phyloP scores from a whole-genome alignment of 2,797 vertebrate species.

The Megaceryle alcyon region DNA sequence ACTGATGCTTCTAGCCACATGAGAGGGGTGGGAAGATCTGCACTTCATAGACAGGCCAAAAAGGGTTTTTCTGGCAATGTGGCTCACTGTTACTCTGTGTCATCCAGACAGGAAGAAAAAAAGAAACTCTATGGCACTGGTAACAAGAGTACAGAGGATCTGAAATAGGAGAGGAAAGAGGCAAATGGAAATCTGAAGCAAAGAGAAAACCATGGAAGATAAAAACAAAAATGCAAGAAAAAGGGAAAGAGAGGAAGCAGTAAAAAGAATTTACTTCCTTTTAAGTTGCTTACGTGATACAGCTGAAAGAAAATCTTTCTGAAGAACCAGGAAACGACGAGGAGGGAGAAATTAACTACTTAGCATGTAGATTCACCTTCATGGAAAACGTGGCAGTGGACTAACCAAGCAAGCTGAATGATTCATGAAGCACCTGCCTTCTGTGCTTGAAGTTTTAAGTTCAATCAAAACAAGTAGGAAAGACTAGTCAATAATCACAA shows the following conservation, averaged over 20 bases:
- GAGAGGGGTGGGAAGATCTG: not conserved
- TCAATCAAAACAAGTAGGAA: constrained; percentile 11
- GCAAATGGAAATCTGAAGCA: not conserved
- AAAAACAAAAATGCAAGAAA: not conserved
- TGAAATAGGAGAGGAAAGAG: not conserved
- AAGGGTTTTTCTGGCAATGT: not conserved
- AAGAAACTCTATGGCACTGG: not conserved
- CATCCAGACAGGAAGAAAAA: not conserved
- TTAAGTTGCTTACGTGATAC: not conserved
- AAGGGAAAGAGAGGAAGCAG: not conserved
- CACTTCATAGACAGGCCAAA: not conserved
- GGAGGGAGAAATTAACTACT: not conserved
- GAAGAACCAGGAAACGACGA: not conserved
- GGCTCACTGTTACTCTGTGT: not conserved
- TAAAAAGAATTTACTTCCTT: not conserved
- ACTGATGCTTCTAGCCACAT: not conserved
- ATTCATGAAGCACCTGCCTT: not conserved
- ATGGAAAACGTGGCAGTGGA: not conserved
- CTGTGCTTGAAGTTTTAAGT: not conserved
- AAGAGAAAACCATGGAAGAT: not conserved
- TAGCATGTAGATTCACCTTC: not conserved
- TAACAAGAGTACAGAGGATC: not conserved
- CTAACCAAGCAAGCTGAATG: not conserved
- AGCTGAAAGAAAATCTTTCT: not conserved
- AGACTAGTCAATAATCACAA: not conserved